Base-by-base conservation (phyloP, 2,888 invertebrate genomes). In the Ochropacha duplaris region DNA sequence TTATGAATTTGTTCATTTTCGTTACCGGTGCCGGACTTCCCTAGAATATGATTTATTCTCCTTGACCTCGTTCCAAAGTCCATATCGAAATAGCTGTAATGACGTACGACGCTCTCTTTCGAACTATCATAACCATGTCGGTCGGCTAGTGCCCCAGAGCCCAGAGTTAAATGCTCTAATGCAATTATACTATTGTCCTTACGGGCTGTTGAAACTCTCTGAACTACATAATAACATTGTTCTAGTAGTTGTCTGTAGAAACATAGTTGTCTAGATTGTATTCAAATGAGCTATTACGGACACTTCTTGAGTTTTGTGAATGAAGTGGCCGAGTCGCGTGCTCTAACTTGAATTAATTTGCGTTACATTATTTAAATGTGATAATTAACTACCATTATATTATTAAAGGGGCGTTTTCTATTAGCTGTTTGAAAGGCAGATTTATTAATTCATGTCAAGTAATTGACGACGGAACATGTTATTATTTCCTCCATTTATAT, bases 301-400 rank as follows among this genome's bases (percentile, higher is more conserved):
- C 79, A 79, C 72, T 78, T 79, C 72, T 76, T 69, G 61, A 80
- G 78, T 86, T 86, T 78, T 86, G 84, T 84, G 81, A 72, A 74
- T 77, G 31, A 31, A 52, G 52, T 52, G 76, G 75, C 68, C 72
- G 66, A 74, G 81, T 84, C 85, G 86, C 84, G 84, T 86, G 84
- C 78, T 76, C 66, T 68, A 63, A 60, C 64, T 68, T 73, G 88
- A 84, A 87, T 88, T 79, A 76, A 87, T 87, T 86, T 83, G 83
- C 83, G 79, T 86, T 75, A 71, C 78, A 86, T 87, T 87, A 87
- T 85, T 84, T 81, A 83, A 87, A 87, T 87, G 76, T 68, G 77
- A 79, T 86, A 86, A 87, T 88, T 81, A 81, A 79, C 76, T 69
- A 72, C 76, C 79, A 84, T 84, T 83, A 83, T 79, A 75, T 80